These are phyloP conservation scores for Crotophaga sulcirostris DNA, from an alignment of 2,113 vertebrate species.

Conservation along the genomic window DNA sequence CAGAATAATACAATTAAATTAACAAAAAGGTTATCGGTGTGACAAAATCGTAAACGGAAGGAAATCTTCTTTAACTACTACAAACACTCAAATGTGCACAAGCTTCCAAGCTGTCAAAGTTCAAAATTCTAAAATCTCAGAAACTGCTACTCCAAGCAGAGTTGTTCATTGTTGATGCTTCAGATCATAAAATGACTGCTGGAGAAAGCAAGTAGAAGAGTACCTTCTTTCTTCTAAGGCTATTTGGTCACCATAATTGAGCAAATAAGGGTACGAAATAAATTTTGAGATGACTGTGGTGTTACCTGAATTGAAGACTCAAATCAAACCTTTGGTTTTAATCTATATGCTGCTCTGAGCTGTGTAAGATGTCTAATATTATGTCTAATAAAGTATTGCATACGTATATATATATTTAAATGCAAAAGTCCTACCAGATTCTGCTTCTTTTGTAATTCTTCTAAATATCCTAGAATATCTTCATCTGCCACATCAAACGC, in stretches of 20 bases:
- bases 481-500: slow-evolving; percentile 98
- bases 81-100: background rate
- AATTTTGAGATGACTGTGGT: background rate
- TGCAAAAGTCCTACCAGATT: slow-evolving; percentile 83
- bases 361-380: background rate
- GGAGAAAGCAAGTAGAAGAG: background rate
- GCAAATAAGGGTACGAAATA: background rate
- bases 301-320: background rate
- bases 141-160: background rate
- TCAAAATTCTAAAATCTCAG: background rate
- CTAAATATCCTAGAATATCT: slow-evolving; percentile 96
- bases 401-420: background rate
- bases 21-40: background rate
- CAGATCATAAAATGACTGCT: background rate
- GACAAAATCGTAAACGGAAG: background rate
- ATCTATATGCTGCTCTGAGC: background rate
- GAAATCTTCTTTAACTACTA: background rate
- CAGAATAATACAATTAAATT: background rate
- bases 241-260: background rate
- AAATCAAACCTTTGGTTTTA: background rate
- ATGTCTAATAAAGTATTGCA: background rate
- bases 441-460: slow-evolving; percentile 98
- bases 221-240: background rate
- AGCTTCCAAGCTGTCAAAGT: background rate
- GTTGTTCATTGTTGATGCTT: background rate